Evolutionary conservation across 2,888 invertebrate genomes (phyloP).

Genomic region (Eristalis arbustorum): DNA sequence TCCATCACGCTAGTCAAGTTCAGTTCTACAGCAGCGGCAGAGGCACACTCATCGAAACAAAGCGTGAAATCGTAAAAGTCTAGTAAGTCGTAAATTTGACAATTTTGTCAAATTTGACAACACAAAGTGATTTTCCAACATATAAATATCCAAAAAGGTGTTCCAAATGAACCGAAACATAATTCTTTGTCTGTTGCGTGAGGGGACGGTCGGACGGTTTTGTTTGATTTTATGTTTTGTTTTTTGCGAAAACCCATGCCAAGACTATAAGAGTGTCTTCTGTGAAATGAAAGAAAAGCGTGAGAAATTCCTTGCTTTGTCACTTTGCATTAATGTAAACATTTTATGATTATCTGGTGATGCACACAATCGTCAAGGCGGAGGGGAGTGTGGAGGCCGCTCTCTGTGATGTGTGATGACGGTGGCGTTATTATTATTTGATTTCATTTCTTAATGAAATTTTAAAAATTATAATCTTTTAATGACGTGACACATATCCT

Average conservation of each 20-base stretch:
- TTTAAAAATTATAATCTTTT: conserved; percentile 3
- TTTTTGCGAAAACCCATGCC: conserved; percentile 41
- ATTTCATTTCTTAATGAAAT: neutral
- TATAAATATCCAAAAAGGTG: conserved; percentile 42
- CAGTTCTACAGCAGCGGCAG: neutral
- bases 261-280: conserved; percentile 10
- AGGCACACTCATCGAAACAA: conserved; percentile 26
- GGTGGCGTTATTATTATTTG: neutral
- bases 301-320: conserved; percentile 43
- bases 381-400: neutral
- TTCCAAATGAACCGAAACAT: conserved; percentile 15
- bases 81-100: conserved; percentile 43
- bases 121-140: conserved; percentile 11
- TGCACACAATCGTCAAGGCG: neutral
- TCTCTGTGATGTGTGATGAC: neutral
- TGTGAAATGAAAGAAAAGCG: conserved; percentile 19
- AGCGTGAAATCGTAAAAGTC: conserved; percentile 53
- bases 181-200: neutral
- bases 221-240: neutral
- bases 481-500: conserved; percentile 30
- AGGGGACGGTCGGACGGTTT: neutral
- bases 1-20: neutral
- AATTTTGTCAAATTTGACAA: conserved; percentile 45
- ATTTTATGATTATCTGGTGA: neutral
- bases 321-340: conserved; percentile 29